Evolutionary conservation across 2,113 vertebrate genomes (phyloP).

Genomic region (Columbina picui): DNA sequence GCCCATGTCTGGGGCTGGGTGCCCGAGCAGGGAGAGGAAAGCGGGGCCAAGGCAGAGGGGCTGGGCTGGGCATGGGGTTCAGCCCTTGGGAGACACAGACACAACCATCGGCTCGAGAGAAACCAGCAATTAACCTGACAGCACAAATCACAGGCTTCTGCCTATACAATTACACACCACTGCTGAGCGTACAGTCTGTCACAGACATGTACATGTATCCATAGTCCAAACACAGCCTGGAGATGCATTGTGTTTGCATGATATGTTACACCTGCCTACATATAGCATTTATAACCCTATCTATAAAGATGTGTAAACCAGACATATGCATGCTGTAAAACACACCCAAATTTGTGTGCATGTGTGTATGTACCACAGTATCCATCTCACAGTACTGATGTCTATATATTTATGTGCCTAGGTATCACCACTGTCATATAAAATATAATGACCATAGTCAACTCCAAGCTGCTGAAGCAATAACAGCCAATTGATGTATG

Average conservation of each 20-base stretch:
- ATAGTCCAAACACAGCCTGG: not conserved
- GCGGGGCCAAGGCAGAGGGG: accelerated
- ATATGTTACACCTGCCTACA: conserved; percentile 2
- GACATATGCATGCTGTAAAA: not conserved
- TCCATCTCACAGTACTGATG: not conserved
- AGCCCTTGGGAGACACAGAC: not conserved
- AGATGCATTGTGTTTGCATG: not conserved
- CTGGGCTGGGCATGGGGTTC: not conserved
- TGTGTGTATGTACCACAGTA: not conserved
- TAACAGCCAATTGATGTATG: not conserved
- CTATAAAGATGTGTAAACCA: conserved; percentile 2
- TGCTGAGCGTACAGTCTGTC: not conserved
- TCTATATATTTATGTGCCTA: not conserved
- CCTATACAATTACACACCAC: not conserved
- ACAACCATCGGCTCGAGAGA: not conserved
- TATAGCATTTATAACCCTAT: not conserved
- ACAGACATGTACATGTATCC: not conserved
- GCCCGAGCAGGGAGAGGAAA: not conserved
- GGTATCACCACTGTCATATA: not conserved
- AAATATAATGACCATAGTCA: conserved; percentile 30
- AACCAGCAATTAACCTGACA: conserved; percentile 43
- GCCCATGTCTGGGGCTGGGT: not conserved
- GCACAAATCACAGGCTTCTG: conserved; percentile 23
- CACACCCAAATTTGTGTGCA: not conserved
- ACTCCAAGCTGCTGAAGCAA: conserved; percentile 50